phyloP scores from a whole-genome alignment of 1,140 invertebrate species.

The Chironomus striatipennis region DNA sequence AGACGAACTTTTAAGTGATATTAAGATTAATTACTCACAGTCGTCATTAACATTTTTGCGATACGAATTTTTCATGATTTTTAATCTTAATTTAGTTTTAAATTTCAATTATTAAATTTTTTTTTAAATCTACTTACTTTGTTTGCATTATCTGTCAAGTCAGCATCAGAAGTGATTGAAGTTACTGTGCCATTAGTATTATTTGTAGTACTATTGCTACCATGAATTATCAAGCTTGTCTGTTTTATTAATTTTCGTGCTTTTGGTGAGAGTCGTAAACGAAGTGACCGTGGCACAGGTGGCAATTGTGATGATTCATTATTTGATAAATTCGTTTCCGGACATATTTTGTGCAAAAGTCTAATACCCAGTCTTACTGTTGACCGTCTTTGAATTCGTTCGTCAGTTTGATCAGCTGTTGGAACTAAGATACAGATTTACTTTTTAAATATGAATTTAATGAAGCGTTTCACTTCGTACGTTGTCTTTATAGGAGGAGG shows the following conservation, averaged over 20 bases:
- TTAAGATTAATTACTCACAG: too few species aligned
- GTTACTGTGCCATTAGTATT: background rate
- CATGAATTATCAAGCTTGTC: conserved; percentile 9
- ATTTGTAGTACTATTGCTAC: background rate
- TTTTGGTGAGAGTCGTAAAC: conserved; percentile 25
- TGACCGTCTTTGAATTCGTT: conserved; percentile 62
- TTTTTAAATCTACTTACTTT: background rate
- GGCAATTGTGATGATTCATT: background rate
- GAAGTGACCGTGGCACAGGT: background rate
- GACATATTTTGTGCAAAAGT: conserved; percentile 49
- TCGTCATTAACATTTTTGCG: too few species aligned
- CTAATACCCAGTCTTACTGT: conserved; percentile 77
- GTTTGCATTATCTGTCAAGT: background rate
- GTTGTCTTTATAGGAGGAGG: too few species aligned
- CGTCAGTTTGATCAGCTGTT: conserved; percentile 62
- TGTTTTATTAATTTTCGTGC: conserved; percentile 24
- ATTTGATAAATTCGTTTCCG: conserved; percentile 26
- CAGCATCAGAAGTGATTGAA: background rate
- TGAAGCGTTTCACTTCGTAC: too few species aligned
- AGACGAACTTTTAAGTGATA: too few species aligned
- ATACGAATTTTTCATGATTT: too few species aligned
- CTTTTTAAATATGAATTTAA: too few species aligned
- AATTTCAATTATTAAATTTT: background rate
- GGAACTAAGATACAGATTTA: conserved; percentile 19
- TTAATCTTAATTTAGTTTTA: too few species aligned